A percentile compares a stretch with the other conserved stretches of the same genome.
Evolutionary conservation across 2,888 invertebrate genomes (phyloP).

Genomic region (Heliothis peltigera): DNA sequence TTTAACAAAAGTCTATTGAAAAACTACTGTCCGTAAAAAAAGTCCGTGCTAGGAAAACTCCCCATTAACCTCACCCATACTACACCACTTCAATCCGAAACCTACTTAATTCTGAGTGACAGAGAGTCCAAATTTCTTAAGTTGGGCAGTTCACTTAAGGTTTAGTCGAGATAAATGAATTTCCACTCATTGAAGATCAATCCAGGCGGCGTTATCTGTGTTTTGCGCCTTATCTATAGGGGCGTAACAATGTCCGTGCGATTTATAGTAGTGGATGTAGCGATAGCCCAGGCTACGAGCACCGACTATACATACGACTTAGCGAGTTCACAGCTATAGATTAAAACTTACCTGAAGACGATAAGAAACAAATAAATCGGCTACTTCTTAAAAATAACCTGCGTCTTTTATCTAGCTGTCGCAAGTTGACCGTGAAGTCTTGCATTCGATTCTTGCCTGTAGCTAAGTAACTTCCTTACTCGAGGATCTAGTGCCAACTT

Average conservation of each 20-base stretch:
- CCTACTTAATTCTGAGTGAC: slow-evolving; percentile 24
- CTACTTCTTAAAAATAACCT: slow-evolving; percentile 2
- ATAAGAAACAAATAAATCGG: slow-evolving; percentile 35
- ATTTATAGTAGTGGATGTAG: slow-evolving; percentile 72
- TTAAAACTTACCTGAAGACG: slow-evolving; percentile 39
- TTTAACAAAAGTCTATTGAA: slow-evolving; percentile 39
- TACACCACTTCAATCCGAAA: slow-evolving; percentile 45
- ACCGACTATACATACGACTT: slow-evolving; percentile 44
- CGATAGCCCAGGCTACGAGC: slow-evolving; percentile 41
- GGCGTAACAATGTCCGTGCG: slow-evolving; percentile 74
- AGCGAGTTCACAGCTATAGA: slow-evolving; percentile 26
- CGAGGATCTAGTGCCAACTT: not conserved
- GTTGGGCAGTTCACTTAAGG: slow-evolving; percentile 53
- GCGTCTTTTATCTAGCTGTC: not conserved
- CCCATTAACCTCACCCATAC: slow-evolving; percentile 67
- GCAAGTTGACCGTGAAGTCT: not conserved
- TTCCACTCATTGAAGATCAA: slow-evolving; percentile 88
- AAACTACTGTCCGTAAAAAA: slow-evolving; percentile 64
- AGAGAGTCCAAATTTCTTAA: slow-evolving; percentile 59
- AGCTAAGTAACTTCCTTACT: not conserved
- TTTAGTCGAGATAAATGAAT: slow-evolving; percentile 87
- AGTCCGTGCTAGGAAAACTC: slow-evolving; percentile 63
- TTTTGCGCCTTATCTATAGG: slow-evolving; percentile 83
- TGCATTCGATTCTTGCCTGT: not conserved
- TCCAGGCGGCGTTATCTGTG: slow-evolving; percentile 84